These are phyloP conservation scores for Tokudaia muenninki DNA, from an alignment of 2,797 vertebrate genomes.

Conservation along the genomic window DNA sequence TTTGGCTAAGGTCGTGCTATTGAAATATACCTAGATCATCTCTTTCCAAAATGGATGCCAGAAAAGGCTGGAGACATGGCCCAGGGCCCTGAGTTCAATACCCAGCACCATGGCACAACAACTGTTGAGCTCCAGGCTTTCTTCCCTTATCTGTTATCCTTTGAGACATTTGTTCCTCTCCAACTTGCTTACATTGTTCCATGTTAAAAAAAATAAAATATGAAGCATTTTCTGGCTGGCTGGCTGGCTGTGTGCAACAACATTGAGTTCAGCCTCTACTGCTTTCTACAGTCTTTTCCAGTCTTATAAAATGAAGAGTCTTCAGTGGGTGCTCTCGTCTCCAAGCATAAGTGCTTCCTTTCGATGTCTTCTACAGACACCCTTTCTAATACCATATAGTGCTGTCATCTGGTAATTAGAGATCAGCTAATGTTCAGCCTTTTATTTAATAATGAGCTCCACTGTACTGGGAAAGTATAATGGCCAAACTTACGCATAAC, in stretches of 20 bases:
- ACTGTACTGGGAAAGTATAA: slow-evolving; percentile 28
- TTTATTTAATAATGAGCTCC: slow-evolving; percentile 71
- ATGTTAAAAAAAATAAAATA: slow-evolving; percentile 39
- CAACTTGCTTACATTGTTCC: background rate
- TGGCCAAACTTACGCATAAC: slow-evolving; percentile 57
- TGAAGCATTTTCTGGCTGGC: background rate
- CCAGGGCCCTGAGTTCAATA: background rate
- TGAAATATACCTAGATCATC: background rate
- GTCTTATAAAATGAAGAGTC: slow-evolving; percentile 5
- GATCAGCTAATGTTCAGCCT: slow-evolving; percentile 59
- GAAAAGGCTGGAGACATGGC: background rate
- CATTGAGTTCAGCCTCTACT: slow-evolving; percentile 20
- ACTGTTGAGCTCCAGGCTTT: background rate
- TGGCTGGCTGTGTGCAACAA: background rate
- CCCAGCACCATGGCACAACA: background rate
- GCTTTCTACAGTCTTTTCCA: background rate
- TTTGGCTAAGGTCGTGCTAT: background rate
- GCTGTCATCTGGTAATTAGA: slow-evolving; percentile 64
- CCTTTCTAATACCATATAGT: slow-evolving; percentile 28
- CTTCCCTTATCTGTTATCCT: background rate
- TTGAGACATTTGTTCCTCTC: slow-evolving; percentile 1
- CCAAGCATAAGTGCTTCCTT: background rate
- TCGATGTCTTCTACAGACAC: slow-evolving; percentile 25
- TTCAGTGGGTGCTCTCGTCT: background rate
- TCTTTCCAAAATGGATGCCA: background rate